Conservation (phyloP, 2,113 vertebrate species). For the Oreochromis niloticus region DNA sequence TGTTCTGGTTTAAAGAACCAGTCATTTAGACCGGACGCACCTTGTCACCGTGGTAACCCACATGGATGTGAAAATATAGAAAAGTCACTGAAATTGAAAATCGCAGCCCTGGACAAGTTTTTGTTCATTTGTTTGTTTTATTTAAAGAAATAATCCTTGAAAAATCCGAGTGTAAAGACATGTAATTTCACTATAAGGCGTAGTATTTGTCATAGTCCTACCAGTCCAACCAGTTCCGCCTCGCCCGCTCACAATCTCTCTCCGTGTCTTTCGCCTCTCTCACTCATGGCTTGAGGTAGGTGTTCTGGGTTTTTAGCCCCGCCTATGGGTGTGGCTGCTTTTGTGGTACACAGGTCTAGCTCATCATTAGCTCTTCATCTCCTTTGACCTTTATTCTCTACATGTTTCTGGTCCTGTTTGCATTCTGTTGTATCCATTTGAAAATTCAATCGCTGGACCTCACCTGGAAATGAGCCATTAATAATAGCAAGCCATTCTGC, state of each 20-base stretch:
- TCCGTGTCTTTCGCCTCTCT: neutral
- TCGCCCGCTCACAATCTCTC: neutral
- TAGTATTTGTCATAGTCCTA: neutral
- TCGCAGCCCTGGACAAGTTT: neutral
- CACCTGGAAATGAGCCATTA: neutral
- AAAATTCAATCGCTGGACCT: neutral
- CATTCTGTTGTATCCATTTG: neutral
- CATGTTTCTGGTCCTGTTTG: neutral
- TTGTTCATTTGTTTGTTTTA: neutral
- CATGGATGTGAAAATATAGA: neutral
- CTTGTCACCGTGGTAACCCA: neutral
- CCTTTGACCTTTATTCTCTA: neutral
- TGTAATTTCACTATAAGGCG: fast-evolving
- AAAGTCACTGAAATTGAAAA: neutral
- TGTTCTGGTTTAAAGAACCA: neutral
- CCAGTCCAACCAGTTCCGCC: neutral
- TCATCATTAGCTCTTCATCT: neutral
- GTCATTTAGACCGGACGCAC: fast-evolving
- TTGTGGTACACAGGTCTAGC: neutral
- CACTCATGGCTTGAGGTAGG: neutral
- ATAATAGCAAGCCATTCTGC: neutral
- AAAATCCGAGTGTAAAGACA: neutral
- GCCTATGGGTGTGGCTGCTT: neutral
- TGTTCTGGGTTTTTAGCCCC: neutral
- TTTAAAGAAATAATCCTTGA: neutral